Evolutionary conservation across 2,888 invertebrate species (phyloP), one percentile per base, ranked within the genome.

Genomic region (Luperina testacea): DNA sequence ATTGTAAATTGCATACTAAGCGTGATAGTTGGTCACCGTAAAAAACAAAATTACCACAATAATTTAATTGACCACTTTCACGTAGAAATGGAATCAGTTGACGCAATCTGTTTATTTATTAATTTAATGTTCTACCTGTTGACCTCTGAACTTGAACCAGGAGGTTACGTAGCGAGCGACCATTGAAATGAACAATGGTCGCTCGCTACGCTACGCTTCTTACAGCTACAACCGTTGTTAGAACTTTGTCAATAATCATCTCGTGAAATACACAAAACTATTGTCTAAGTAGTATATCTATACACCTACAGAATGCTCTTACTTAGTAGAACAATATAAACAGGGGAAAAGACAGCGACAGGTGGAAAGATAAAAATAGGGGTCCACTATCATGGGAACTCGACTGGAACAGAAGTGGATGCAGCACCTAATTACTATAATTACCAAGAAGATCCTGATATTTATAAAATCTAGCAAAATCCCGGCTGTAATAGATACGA

Each of bases 11-110:
- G 45, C 57, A 63, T 27, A 57, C 32, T 38, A 38, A n/a, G 32
- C 24, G 45, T 76, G 45, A 38, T 57, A 61, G 42, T 72, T 65
- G 48, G 20, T 7, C 57, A 59, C 65, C 8, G 6, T 24, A 68
- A 68, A 59, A 67, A 63, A 20, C 17, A 57, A 51, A 81, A 73
- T 11, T 20, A 69, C 38, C 11, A 17, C 15, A 64, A 42, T 64
- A 57, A 53, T 45, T n/a, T 53, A 80, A 80, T 65, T 61, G 38
- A 13, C 27, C 38, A 84, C 84, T 82, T 84, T 82, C 80, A 42
- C 38, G 24, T 69, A 53, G 32, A 61, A 51, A 53, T 45, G 2
- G 1, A 68, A n/a, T 32, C 20, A n/a, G 38, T 81, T 65, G 4
- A 27, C 15, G 15, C 17, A 57, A 45, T 67, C 51, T 17, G 27